These are phyloP conservation scores for Bubo bubo DNA, from an alignment of 2,113 vertebrate genomes.

Conservation along the genomic window DNA sequence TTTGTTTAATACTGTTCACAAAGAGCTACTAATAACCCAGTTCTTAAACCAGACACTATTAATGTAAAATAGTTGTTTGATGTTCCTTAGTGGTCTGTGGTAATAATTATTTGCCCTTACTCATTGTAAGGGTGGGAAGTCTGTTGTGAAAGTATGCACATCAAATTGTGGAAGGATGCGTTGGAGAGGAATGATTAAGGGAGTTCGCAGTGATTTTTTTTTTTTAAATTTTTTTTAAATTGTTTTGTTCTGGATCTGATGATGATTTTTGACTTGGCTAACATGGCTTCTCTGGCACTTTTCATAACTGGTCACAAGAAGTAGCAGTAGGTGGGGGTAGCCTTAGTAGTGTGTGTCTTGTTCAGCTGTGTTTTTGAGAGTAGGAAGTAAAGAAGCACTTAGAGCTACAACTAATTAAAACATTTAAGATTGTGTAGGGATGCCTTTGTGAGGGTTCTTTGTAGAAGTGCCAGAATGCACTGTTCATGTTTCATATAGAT, in stretches of 20 bases:
- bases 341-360: not conserved
- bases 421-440: rapidly evolving
- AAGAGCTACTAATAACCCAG: not conserved
- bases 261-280: not conserved
- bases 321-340: not conserved
- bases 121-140: not conserved
- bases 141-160: not conserved
- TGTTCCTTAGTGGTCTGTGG: not conserved
- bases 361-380: not conserved
- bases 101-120: not conserved
- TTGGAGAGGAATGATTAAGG: not conserved
- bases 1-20: not conserved
- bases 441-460: not conserved
- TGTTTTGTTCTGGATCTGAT: not conserved
- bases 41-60: not conserved
- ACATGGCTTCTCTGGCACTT: not conserved
- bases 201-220: not conserved
- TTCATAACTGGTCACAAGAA: not conserved
- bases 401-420: not conserved
- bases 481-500: not conserved
- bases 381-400: not conserved
- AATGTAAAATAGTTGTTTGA: not conserved
- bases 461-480: not conserved
- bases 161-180: not conserved
- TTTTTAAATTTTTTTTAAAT: not conserved